A percentile compares a stretch with the other conserved stretches of the same genome.
These are phyloP conservation scores for Sipha flava DNA, from an alignment of 1,140 invertebrate species.

Conservation along the genomic window DNA sequence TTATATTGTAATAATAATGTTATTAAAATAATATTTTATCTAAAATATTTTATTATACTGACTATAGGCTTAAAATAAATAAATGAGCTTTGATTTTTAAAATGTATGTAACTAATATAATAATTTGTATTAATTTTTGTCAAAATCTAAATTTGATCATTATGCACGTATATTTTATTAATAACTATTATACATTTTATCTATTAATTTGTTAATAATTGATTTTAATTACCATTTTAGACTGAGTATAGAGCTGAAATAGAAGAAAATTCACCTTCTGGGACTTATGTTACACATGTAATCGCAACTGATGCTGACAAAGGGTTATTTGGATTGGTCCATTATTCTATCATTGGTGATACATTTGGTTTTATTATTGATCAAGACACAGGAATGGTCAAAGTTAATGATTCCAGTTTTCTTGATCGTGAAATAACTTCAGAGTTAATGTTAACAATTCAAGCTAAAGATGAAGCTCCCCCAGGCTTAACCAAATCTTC, in stretches of 20 bases:
- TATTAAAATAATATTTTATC: too few relatives aligned
- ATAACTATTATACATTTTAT: too few relatives aligned
- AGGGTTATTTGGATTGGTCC: constrained; percentile 62
- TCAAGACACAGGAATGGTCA: constrained; percentile 64
- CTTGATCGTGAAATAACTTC: constrained; percentile 70
- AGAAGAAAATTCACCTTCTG: constrained; percentile 62
- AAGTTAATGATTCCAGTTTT: constrained; percentile 58
- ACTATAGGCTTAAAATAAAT: too few relatives aligned
- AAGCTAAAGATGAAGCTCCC: constrained; percentile 70
- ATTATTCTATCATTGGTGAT: constrained; percentile 67
- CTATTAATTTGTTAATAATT: too few relatives aligned
- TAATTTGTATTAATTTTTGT: too few relatives aligned
- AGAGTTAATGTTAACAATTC: constrained; percentile 65
- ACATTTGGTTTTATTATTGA: constrained; percentile 63
- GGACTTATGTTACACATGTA: constrained; percentile 60
- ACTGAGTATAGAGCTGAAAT: constrained; percentile 59
- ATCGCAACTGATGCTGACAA: constrained; percentile 65
- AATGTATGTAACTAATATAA: too few relatives aligned
- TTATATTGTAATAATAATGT: too few relatives aligned
- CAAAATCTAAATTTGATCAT: too few relatives aligned
- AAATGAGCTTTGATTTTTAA: too few relatives aligned
- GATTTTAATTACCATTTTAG: too few relatives aligned
- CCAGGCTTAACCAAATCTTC: constrained; percentile 55
- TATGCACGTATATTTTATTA: too few relatives aligned
- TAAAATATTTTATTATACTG: too few relatives aligned